Base-by-base conservation (phyloP, 1,140 invertebrate species). In the Cecropterus lyciades region DNA sequence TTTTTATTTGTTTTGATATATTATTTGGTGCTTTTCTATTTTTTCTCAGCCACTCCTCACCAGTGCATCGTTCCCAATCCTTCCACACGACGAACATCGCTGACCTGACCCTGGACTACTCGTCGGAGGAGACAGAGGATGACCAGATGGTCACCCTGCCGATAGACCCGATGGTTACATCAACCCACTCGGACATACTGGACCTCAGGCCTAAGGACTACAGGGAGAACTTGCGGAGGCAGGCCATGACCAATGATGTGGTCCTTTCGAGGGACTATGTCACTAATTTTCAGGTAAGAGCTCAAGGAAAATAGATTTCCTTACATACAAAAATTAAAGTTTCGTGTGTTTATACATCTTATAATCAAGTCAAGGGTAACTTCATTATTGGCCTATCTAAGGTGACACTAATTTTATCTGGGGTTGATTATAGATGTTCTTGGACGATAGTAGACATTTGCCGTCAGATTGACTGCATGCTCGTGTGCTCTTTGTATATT, bases 41-140 rank as follows among this genome's bases (percentile, higher is more conserved):
- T 37, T 7, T 37, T 37, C 79, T 81, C 82, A 93, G 90, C 63
- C 86, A 92, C 62, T 93, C 90, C 0, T 92, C 92, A 0, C 91
- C 89, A 8, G 89, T 92, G 4, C 91, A 93, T 66, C 83, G 91
- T n/a, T 91, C 91, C 7, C 87, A 92, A 42, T 93, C 90, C 2
- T 92, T 93, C 84, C 89, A 91, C 79, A 83, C 83, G 1, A 87
- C 82, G 20, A 87, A 86, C 75, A 86, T 87, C 33, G 84, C 82
- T 0, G 84, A 85, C 5, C 67, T 88, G 11, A 85, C 80, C 14
- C 67, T 87, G 71, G 87, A 89, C 68, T 91, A 89, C 73, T 89
- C 85, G 16, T 89, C 87, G 0, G 80, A 84, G 60, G 85, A 84
- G 56, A 84, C 80, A 0, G 84, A 87, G 20, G 86, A 86, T 15